These are phyloP conservation scores for Mormyrus iriodes DNA, from an alignment of 2,113 vertebrate genomes.

Conservation along the genomic window DNA sequence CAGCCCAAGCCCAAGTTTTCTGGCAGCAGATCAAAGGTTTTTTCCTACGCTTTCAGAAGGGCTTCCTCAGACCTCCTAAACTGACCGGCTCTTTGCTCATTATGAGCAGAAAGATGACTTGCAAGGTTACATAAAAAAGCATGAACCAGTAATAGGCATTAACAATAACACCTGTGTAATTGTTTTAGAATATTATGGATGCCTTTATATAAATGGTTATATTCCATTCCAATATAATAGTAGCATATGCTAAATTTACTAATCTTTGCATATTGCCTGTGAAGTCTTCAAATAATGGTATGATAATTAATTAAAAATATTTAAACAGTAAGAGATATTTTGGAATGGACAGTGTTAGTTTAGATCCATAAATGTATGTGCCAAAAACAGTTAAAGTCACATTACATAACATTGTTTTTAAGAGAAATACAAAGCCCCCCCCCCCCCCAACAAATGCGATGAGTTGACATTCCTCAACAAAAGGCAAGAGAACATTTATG, in stretches of 20 bases:
- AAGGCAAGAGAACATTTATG: neutral
- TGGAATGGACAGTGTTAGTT: neutral
- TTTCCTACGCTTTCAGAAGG: neutral
- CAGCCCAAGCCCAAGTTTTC: neutral
- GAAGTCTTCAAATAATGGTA: neutral
- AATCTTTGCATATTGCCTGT: neutral
- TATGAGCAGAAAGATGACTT: neutral
- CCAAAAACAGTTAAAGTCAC: neutral
- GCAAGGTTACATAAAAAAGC: neutral
- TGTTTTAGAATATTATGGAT: neutral
- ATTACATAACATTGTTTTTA: neutral
- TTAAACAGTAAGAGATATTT: neutral
- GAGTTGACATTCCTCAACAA: neutral
- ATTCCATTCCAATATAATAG: neutral
- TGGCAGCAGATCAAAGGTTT: constrained; percentile 4
- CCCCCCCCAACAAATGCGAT: no score
- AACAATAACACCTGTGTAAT: neutral
- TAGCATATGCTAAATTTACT: neutral
- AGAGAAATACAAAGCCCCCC: neutral
- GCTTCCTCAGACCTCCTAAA: neutral
- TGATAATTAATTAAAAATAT: neutral
- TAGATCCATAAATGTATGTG: neutral
- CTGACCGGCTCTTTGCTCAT: neutral
- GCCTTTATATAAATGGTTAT: neutral
- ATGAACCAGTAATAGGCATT: neutral